Percentiles rank a stretch among this genome's conserved stretches.
Evolutionary conservation across 2,797 vertebrate genomes (phyloP).

Genomic region (Anguilla obscura): DNA sequence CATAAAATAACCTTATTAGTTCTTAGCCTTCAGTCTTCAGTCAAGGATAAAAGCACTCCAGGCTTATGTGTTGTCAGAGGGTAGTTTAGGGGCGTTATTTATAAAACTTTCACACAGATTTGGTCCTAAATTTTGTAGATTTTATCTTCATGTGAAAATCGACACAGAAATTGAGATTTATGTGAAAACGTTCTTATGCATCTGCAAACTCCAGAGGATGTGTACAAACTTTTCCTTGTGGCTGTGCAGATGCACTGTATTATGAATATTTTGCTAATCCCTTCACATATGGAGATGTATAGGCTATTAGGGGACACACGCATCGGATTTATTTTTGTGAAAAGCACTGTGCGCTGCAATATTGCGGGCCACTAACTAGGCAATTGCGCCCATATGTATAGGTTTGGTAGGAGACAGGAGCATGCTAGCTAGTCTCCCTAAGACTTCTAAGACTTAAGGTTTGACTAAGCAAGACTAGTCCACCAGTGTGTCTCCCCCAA

Average conservation of each 20-base stretch:
- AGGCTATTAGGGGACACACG: not conserved
- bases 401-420: not conserved
- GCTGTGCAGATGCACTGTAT: not conserved
- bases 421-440: not conserved
- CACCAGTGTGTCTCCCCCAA: not conserved
- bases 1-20: constrained; percentile 35
- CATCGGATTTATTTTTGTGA: not conserved
- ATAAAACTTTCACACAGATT: not conserved
- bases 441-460: not conserved
- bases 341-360: not conserved
- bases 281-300: not conserved
- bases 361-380: not conserved
- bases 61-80: not conserved
- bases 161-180: not conserved
- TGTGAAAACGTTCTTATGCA: not conserved
- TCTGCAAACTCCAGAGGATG: not conserved
- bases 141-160: not conserved
- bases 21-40: constrained; percentile 41
- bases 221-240: not conserved
- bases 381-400: not conserved
- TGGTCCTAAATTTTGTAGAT: not conserved
- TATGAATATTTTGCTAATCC: not conserved
- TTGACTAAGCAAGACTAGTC: not conserved
- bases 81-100: not conserved
- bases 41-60: constrained; percentile 23